Evolutionary conservation across 2,888 invertebrate species (phyloP).

Genomic region (Mermis nigrescens): DNA sequence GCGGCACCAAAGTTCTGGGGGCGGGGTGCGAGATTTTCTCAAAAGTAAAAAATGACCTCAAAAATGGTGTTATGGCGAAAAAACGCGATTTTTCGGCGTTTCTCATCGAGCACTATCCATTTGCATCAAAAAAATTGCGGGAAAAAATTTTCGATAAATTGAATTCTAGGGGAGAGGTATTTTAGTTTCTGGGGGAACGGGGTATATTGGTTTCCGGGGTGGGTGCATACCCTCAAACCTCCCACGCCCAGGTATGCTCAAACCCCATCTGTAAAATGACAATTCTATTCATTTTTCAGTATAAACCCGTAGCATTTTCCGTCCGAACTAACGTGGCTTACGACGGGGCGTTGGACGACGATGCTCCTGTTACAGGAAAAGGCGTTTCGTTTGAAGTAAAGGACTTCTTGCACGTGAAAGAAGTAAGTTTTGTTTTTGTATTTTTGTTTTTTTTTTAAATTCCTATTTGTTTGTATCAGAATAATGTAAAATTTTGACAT

Average conservation of each 20-base stretch:
- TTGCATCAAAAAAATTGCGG: no score
- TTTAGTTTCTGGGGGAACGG: slow-evolving; percentile 84
- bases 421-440: slow-evolving; percentile 39
- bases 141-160: no score
- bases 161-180: no score
- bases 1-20: no score
- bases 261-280: no score
- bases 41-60: slow-evolving; percentile 82
- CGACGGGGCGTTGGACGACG: slow-evolving; percentile 82
- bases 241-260: no score
- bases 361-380: slow-evolving; percentile 83
- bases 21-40: slow-evolving; percentile 92
- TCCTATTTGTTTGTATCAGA: not conserved
- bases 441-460: no score
- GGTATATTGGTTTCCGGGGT: slow-evolving; percentile 28
- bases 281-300: slow-evolving; percentile 40
- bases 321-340: slow-evolving; percentile 94
- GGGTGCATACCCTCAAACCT: no score
- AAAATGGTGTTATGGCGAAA: no score
- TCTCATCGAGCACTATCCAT: no score
- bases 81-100: no score
- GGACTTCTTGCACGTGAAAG: slow-evolving; percentile 90
- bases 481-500: no score
- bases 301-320: slow-evolving; percentile 93
- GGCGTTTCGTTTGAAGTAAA: slow-evolving; percentile 86